Base-by-base conservation (phyloP, 2,113 vertebrate genomes). In the Eurypyga helias region DNA sequence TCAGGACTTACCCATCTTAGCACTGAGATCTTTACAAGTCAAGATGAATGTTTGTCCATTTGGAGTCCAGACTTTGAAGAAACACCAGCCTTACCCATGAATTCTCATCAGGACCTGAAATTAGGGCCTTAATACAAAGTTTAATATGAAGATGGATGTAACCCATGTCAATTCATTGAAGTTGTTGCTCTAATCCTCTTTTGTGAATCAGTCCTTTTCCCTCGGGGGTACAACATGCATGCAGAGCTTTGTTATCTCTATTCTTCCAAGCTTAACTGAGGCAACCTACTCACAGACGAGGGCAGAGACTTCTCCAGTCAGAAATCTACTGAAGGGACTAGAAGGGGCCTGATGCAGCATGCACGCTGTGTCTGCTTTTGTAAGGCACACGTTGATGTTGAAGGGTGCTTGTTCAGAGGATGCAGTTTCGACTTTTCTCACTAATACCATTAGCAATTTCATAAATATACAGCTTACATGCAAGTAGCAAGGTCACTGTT, bases 181-280 rank as follows among this genome's bases (percentile, higher is more conserved):
- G 61, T 25, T 82, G 19, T 87, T 91, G 79, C 52, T 82, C 48
- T 95, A 90, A 96, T 95, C 67, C 67, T 94, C 83, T 96, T 95
- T 89, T 1, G 13, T 57, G 83, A 41, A 89, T 90, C 76, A 94
- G 60, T 10, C 17, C 17, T 83, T 57, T 55, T 89, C 67, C 70
- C 91, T 87, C 45, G 78, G 57, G 60, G 46, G 94, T 51, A 60
- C 15, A 81, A 83, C 43, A 51, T 45, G 76, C 55, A 64, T 0
- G 0, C 51, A 88, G 51, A 55, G 67, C 31, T 83, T 81, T 60
- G 83, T 95, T 94, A 84, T 89, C 83, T 77, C 67, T 78, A 38
- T 83, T 81, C 54, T 93, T 91, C 62, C 51, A 76, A 82, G 51
- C 34, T 92, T 81, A 89, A 92, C 52, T 83, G 70, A 81, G 72